phyloP scores from a whole-genome alignment of 2,113 vertebrate species.

The Nesoenas mayeri region DNA sequence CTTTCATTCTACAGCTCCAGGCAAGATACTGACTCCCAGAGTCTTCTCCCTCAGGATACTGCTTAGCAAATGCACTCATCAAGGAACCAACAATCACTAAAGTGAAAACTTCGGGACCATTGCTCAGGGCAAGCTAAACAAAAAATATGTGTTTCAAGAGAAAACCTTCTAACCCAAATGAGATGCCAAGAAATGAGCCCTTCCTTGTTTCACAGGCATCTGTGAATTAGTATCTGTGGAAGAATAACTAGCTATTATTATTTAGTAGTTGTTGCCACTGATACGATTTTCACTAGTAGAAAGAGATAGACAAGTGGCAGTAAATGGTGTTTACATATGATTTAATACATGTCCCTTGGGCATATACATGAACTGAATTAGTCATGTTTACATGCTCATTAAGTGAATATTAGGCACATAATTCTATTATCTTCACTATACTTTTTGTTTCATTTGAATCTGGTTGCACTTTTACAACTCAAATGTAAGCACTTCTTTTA shows the following conservation, averaged over 20 bases:
- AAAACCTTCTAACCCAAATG: background rate
- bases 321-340: background rate
- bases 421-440: background rate
- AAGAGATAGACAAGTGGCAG: background rate
- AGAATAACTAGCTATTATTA: background rate
- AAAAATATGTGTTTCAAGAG: background rate
- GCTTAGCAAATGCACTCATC: background rate
- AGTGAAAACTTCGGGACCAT: background rate
- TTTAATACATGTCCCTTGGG: background rate
- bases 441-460: background rate
- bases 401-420: background rate
- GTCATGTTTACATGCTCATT: background rate
- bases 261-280: background rate
- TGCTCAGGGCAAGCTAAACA: background rate
- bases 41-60: background rate
- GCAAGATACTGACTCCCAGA: background rate
- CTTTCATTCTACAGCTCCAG: background rate
- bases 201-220: background rate
- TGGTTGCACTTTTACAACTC: background rate
- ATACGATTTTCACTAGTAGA: background rate
- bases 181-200: background rate
- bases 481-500: background rate
- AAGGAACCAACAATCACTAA: background rate
- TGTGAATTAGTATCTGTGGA: background rate
- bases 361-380: background rate